Base-by-base conservation (phyloP, 2,113 vertebrate genomes). In the Calypte anna region DNA sequence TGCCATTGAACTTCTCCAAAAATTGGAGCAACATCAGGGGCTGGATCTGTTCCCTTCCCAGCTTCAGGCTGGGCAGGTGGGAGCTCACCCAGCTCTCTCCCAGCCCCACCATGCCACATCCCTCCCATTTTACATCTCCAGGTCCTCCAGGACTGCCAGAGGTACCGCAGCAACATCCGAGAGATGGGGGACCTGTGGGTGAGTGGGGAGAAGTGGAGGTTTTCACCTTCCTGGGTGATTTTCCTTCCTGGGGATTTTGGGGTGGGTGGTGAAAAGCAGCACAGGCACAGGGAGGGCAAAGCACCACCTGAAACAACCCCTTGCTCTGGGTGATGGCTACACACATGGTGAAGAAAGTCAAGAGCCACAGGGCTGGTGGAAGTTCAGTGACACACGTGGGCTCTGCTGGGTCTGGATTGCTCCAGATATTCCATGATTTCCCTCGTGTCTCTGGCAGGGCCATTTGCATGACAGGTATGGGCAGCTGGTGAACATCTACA, bases 101-200 rank as follows among this genome's bases (percentile, higher is more conserved):
- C 9, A 2, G 23, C 25, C 12, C 30, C 11, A 2, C 36, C 16
- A 1, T 23, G 55, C 8, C 4, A 2, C 33, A 61, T 50, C 24
- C 7, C 20, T 81, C 8, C 10, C 0, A 2, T 4, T 24, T 28
- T 38, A 38, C 69, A 16, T 50, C 46, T 5, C 7, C 93, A 99
- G 99, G 99, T 99, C 70, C 98, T 99, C 50, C 99, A 99, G 24
- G 99, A 99, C 95, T 99, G 99, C 88, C 98, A 99, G 97, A 98
- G 99, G 82, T 99, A 99, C 94, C 98, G 99, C 94, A 98, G 99
- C 93, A 98, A 98, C 94, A 96, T 99, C n/a, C 97, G 98, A 50
- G 99, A 99, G 96, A 97, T 97, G 0, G 99, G 99, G 14, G 97
- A 98, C 63, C 91, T 99, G 61, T 99, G 99, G 99, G 99, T 99